phyloP scores from a whole-genome alignment of 2,797 vertebrate genomes.

The Hyperoplus lanceolatus region DNA sequence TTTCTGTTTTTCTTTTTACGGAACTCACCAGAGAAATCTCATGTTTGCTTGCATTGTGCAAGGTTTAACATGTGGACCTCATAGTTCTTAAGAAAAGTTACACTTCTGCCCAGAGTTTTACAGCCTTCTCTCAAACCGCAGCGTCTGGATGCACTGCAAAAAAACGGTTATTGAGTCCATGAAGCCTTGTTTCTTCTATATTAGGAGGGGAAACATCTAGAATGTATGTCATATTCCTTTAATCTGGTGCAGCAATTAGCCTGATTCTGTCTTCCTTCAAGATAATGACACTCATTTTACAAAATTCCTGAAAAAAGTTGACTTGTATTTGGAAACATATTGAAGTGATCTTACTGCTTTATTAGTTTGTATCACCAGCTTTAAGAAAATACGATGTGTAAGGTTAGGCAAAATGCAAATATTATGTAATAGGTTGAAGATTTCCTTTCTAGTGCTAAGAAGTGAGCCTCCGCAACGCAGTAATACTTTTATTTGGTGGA shows the following conservation, averaged over 20 bases:
- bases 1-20: conserved; percentile 66
- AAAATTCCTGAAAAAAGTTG: neutral
- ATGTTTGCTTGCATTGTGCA: conserved; percentile 67
- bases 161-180: neutral
- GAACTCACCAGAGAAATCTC: conserved; percentile 61
- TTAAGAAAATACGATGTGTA: neutral
- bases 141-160: neutral
- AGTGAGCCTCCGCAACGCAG: neutral
- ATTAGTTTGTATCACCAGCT: conserved; percentile 7
- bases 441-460: neutral
- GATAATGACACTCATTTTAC: conserved; percentile 2
- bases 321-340: neutral
- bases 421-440: neutral
- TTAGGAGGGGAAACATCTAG: neutral
- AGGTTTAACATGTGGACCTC: conserved; percentile 71
- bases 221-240: neutral
- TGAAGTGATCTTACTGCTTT: conserved; percentile 7
- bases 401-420: neutral
- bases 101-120: conserved; percentile 57
- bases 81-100: conserved; percentile 63
- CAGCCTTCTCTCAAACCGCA: conserved; percentile 50
- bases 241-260: neutral
- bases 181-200: neutral
- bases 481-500: conserved; percentile 2
- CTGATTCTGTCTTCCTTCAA: neutral